phyloP scores from a whole-genome alignment of 1,140 invertebrate species.

The Pollicipes pollicipes region DNA sequence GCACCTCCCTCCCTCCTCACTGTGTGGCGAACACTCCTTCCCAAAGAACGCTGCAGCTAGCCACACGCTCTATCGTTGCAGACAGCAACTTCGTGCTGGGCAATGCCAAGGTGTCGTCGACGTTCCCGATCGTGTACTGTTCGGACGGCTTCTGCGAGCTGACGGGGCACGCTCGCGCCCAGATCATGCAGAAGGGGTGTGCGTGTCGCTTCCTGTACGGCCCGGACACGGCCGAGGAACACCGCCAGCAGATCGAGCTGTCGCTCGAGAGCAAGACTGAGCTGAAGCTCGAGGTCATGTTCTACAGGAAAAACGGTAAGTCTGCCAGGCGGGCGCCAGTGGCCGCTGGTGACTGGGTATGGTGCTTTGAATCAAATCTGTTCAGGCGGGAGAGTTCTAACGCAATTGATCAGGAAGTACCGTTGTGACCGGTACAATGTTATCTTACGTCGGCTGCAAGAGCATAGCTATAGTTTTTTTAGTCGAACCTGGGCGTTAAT shows the following conservation, averaged over 20 bases:
- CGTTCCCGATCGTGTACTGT: constrained; percentile 91
- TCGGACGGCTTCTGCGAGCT: constrained; percentile 95
- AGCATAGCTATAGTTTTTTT: too few relatives aligned
- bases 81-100: constrained; percentile 96
- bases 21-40: too few relatives aligned
- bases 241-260: constrained; percentile 71
- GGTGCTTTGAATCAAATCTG: too few relatives aligned
- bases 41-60: too few relatives aligned
- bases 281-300: constrained; percentile 79
- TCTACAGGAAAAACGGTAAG: constrained; percentile 90
- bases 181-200: constrained; percentile 93
- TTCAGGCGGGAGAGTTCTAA: too few relatives aligned
- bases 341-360: background rate
- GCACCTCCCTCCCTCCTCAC: too few relatives aligned
- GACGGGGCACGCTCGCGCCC: constrained; percentile 77
- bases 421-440: too few relatives aligned
- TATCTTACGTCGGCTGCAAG: too few relatives aligned
- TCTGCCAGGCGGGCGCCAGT: too few relatives aligned
- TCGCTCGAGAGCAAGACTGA: constrained; percentile 75
- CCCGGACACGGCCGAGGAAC: constrained; percentile 68
- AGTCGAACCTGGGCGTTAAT: too few relatives aligned
- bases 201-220: constrained; percentile 92
- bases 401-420: too few relatives aligned
- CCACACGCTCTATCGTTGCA: constrained; percentile 28
- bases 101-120: constrained; percentile 74